Evolutionary conservation across 2,888 invertebrate genomes (phyloP).

Genomic region (Paralinhomoeus sp.): DNA sequence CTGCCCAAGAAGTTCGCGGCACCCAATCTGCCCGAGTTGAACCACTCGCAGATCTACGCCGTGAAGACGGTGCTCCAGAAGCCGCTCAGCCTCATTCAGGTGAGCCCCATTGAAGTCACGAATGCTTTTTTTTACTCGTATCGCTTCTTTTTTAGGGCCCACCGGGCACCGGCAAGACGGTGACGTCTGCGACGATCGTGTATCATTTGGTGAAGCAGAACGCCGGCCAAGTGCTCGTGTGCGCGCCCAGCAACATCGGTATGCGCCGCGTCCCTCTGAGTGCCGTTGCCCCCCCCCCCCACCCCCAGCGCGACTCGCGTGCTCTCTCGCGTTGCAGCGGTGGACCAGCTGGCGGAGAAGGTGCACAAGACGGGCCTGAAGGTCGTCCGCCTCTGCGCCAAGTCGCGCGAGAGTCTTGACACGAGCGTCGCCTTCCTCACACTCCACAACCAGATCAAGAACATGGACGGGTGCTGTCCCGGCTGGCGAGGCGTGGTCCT

Average conservation of each 20-base stretch:
- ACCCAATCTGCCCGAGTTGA: conserved; percentile 85
- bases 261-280: too few species aligned
- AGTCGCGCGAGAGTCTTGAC: conserved; percentile 89
- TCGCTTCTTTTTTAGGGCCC: conserved; percentile 36
- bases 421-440: conserved; percentile 89
- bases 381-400: conserved; percentile 75
- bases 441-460: conserved; percentile 84
- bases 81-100: conserved; percentile 86
- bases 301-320: too few species aligned
- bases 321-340: too few species aligned
- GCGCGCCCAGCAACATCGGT: conserved; percentile 96
- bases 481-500: too few species aligned
- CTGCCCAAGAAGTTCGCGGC: conserved; percentile 90
- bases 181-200: conserved; percentile 94
- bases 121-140: not conserved
- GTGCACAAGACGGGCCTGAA: conserved; percentile 90
- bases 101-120: conserved; percentile 10
- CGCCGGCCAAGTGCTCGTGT: conserved; percentile 50
- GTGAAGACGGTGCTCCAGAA: conserved; percentile 91
- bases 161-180: conserved; percentile 93
- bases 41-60: conserved; percentile 90
- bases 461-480: conserved; percentile 54
- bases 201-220: conserved; percentile 86
- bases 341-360: conserved; percentile 94
- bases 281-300: too few species aligned